These are phyloP conservation scores for Steinernema khuongi DNA, from an alignment of 1,140 invertebrate species.

Conservation along the genomic window DNA sequence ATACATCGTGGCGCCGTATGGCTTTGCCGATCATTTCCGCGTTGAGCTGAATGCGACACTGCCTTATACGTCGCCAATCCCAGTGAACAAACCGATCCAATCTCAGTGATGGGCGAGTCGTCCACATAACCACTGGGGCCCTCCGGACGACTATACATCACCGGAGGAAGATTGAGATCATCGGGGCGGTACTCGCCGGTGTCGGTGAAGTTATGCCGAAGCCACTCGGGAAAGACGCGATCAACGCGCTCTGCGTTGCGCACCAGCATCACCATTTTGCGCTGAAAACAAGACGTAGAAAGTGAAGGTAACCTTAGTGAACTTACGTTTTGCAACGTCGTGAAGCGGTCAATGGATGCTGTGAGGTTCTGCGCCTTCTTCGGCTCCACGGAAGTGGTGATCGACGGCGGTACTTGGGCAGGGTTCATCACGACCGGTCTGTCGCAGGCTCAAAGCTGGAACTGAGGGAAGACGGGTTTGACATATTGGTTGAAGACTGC, in stretches of 20 bases:
- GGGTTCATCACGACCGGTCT: neutral
- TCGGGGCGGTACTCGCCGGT: constrained; percentile 68
- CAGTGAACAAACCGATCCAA: constrained; percentile 63
- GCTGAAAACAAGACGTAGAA: constrained; percentile 18
- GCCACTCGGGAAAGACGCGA: constrained; percentile 41
- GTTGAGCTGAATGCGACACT: constrained; percentile 20
- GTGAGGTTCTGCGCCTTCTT: neutral
- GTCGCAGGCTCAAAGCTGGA: too few species aligned
- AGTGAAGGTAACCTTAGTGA: neutral
- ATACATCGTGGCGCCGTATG: constrained; percentile 26
- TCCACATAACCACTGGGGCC: constrained; percentile 69
- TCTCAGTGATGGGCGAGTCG: constrained; percentile 79
- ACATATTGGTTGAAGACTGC: too few species aligned
- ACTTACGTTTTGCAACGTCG: constrained; percentile 18
- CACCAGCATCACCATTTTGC: constrained; percentile 35
- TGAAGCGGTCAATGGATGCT: constrained; percentile 14
- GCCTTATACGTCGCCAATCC: constrained; percentile 58
- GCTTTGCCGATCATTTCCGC: constrained; percentile 26
- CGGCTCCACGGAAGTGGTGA: neutral
- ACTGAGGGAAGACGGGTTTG: too few species aligned
- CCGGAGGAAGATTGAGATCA: constrained; percentile 81
- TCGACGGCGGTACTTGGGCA: too few species aligned
- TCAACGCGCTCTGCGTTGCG: constrained; percentile 43
- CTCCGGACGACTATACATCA: constrained; percentile 61
- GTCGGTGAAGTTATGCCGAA: constrained; percentile 32